These are phyloP conservation scores for Drosophila sucinea DNA, from an alignment of 1,140 invertebrate species.

Conservation along the genomic window DNA sequence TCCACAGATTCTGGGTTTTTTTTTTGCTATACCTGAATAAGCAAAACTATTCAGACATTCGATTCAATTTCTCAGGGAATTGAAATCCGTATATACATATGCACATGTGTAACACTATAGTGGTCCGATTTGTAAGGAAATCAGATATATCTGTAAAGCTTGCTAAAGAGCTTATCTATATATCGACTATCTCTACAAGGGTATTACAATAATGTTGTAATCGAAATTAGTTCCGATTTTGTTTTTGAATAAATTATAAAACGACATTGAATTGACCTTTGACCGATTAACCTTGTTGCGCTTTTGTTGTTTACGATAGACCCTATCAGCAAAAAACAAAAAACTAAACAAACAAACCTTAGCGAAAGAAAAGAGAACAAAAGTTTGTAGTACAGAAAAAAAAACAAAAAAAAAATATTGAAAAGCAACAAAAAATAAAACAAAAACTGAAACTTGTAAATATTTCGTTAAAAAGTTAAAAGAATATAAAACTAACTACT, in stretches of 20 bases:
- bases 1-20: too few species aligned
- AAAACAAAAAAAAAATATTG: constrained; percentile 5
- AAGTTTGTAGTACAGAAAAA: constrained; percentile 61
- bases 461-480: constrained; percentile 8
- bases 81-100: too few species aligned
- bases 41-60: not conserved
- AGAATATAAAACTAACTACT: constrained; percentile 8
- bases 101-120: not conserved
- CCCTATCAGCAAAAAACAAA: constrained; percentile 34
- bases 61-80: too few species aligned
- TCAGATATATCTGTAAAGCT: constrained; percentile 9
- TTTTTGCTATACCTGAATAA: too few species aligned
- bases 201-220: constrained; percentile 5
- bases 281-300: constrained; percentile 75
- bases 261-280: constrained; percentile 50
- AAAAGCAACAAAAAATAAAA: constrained; percentile 4
- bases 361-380: constrained; percentile 43
- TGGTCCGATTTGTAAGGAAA: constrained; percentile 1
- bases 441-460: constrained; percentile 3
- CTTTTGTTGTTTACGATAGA: constrained; percentile 78
- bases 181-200: constrained; percentile 1
- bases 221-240: not conserved
- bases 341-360: constrained; percentile 17
- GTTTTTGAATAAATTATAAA: constrained; percentile 30
- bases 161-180: not conserved